These are phyloP conservation scores for Diabrotica balteata DNA, from an alignment of 2,888 invertebrate species.

Conservation along the genomic window DNA sequence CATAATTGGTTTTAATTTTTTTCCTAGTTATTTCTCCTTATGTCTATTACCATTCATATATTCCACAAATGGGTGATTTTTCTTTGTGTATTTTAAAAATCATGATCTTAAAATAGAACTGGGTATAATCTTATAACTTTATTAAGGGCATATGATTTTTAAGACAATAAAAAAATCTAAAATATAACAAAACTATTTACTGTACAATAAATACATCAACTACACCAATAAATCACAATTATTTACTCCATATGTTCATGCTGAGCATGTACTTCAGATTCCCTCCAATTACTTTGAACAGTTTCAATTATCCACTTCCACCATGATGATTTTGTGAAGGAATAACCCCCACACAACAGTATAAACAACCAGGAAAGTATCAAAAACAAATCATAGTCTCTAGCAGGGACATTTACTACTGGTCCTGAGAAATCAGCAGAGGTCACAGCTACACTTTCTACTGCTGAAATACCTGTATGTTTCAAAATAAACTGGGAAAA, in stretches of 20 bases:
- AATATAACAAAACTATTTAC: too few relatives aligned
- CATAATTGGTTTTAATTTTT: too few relatives aligned
- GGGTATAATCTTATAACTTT: too few relatives aligned
- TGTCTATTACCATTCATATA: too few relatives aligned
- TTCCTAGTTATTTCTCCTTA: too few relatives aligned
- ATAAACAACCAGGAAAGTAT: slow-evolving; percentile 88
- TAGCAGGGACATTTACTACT: slow-evolving; percentile 76
- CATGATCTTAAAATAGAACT: too few relatives aligned
- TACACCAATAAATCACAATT: background rate
- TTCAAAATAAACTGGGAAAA: slow-evolving; percentile 80
- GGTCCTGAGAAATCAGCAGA: slow-evolving; percentile 83
- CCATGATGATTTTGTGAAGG: slow-evolving; percentile 77
- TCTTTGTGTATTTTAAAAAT: too few relatives aligned
- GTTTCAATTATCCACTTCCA: slow-evolving; percentile 84
- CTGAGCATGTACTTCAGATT: slow-evolving; percentile 83
- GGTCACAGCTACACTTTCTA: slow-evolving; percentile 71
- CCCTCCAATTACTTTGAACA: slow-evolving; percentile 86
- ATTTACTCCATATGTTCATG: slow-evolving; percentile 69
- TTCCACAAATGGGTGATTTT: too few relatives aligned
- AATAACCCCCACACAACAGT: slow-evolving; percentile 74
- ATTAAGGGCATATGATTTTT: too few relatives aligned
- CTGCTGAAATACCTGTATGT: slow-evolving; percentile 74
- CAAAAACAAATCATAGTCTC: slow-evolving; percentile 82
- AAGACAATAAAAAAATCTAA: too few relatives aligned
- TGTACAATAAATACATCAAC: background rate